Conservation (phyloP, 1,140 invertebrate species). For the Diachasma alloeum region DNA sequence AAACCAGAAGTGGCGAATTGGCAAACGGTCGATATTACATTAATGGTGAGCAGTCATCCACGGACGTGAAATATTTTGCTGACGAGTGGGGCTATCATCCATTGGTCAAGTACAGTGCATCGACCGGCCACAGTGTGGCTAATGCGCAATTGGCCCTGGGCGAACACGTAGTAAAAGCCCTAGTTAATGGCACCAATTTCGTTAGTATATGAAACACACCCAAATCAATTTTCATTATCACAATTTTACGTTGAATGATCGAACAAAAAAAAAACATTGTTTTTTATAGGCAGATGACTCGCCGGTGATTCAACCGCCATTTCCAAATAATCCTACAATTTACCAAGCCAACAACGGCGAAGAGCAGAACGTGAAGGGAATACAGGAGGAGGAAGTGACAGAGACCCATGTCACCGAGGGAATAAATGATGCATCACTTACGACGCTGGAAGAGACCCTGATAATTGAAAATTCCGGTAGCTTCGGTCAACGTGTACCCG, state of each 20-base stretch:
- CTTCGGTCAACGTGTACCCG: constrained; percentile 39
- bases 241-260: background rate
- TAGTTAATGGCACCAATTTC: constrained; percentile 49
- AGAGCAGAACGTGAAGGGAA: background rate
- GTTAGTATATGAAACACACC: constrained; percentile 36
- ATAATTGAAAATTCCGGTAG: constrained; percentile 29
- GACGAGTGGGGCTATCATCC: constrained; percentile 74
- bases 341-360: background rate
- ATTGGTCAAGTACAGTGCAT: constrained; percentile 65
- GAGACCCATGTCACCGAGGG: background rate
- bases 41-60: constrained; percentile 49
- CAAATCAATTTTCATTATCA: constrained; percentile 4
- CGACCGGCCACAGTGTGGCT: constrained; percentile 55
- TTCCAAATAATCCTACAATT: background rate
- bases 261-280: background rate
- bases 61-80: constrained; percentile 69
- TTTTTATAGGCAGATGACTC: background rate
- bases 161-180: constrained; percentile 64
- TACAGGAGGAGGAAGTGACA: background rate
- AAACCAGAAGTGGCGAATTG: constrained; percentile 64
- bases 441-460: background rate
- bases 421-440: background rate
- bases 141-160: constrained; percentile 67
- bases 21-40: constrained; percentile 65
- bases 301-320: background rate